Conservation (phyloP, 2,113 vertebrate species). For the Alethe diademata region DNA sequence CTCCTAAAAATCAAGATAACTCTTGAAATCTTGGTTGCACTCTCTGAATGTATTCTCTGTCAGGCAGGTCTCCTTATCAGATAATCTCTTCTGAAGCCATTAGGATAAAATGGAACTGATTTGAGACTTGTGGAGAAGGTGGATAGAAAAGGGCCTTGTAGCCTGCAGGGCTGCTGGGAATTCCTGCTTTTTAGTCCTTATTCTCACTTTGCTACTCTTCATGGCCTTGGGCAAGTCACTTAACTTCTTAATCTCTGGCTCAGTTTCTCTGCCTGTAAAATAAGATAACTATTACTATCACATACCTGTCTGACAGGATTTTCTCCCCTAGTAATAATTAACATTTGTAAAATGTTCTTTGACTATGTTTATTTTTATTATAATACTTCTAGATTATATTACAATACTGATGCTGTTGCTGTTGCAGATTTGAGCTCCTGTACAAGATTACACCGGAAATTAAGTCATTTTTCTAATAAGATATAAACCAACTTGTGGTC, state of each 20-base stretch:
- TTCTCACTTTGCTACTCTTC: slow-evolving; percentile 18
- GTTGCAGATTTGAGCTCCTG: slow-evolving; percentile 35
- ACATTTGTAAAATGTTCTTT: slow-evolving; percentile 48
- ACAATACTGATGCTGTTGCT: background rate
- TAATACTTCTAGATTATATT: slow-evolving; percentile 37
- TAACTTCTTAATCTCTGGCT: slow-evolving; percentile 63
- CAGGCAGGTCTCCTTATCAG: background rate
- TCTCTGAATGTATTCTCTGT: background rate
- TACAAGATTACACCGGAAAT: slow-evolving; percentile 43
- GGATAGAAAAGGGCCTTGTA: background rate
- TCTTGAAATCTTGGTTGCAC: background rate
- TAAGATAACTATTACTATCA: slow-evolving; percentile 40
- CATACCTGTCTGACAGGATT: slow-evolving; percentile 53
- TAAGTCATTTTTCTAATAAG: slow-evolving; percentile 42
- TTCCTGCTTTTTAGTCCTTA: slow-evolving; percentile 31
- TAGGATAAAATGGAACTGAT: slow-evolving; percentile 10
- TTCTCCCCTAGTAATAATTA: slow-evolving; percentile 62
- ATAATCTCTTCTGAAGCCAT: background rate
- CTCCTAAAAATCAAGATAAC: background rate
- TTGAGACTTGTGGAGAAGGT: background rate
- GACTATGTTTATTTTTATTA: slow-evolving; percentile 50
- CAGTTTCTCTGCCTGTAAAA: slow-evolving; percentile 46
- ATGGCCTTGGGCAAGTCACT: slow-evolving; percentile 52
- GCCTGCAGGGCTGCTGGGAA: slow-evolving; percentile 35
- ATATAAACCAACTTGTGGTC: slow-evolving; percentile 39